These are phyloP conservation scores for Ciconia maguari DNA, from an alignment of 2,113 vertebrate species.

Conservation along the genomic window DNA sequence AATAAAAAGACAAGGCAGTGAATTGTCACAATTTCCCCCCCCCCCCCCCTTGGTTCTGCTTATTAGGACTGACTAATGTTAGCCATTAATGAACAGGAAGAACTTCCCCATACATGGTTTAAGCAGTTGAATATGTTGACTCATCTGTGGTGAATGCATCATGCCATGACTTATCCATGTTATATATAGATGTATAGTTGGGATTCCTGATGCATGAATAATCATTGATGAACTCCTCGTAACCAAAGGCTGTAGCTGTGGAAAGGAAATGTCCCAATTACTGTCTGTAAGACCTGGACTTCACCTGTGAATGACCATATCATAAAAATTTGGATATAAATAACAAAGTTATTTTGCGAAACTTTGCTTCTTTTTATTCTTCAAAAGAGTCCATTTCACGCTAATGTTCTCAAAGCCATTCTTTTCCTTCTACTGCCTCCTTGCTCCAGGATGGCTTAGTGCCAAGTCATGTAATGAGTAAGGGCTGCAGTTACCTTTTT, in stretches of 20 bases:
- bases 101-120: neutral
- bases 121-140: neutral
- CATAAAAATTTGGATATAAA: neutral
- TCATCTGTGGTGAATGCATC: conserved; percentile 45
- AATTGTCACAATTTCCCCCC: neutral
- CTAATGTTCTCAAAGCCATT: neutral
- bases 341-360: neutral
- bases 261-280: neutral
- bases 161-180: neutral
- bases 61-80: neutral
- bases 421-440: neutral
- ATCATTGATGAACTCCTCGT: neutral
- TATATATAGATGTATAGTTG: neutral
- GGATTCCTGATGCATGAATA: neutral
- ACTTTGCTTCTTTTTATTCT: neutral
- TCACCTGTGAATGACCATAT: neutral
- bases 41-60: neutral
- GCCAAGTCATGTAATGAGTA: neutral
- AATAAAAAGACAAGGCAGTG: neutral
- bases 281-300: neutral
- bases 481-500: neutral
- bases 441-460: neutral
- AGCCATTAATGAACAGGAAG: neutral
- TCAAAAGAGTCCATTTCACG: neutral
- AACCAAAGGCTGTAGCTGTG: neutral